Conservation (phyloP, 1,140 invertebrate species). For the Drosophila teissieri region DNA sequence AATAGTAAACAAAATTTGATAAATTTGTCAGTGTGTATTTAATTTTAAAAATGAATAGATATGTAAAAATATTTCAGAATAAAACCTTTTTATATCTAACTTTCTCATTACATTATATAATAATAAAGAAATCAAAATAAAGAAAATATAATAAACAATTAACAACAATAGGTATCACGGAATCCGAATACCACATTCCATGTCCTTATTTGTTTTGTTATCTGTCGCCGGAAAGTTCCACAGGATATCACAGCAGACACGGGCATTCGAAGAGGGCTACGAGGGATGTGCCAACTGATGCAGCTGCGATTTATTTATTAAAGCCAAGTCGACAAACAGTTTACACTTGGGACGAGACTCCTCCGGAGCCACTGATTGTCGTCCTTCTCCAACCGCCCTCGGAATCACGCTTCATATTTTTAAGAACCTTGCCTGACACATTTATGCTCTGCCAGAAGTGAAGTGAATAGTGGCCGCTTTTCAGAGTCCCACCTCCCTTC, state of each 20-base stretch:
- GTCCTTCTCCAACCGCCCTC: slow-evolving; percentile 2
- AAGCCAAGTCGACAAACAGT: slow-evolving; percentile 50
- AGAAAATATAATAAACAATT: no score
- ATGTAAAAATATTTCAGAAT: no score
- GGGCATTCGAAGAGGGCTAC: slow-evolving; percentile 60
- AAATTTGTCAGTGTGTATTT: no score
- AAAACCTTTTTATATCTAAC: no score
- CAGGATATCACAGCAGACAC: slow-evolving; percentile 72
- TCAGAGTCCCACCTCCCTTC: neutral
- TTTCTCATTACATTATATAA: no score
- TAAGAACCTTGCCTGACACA: slow-evolving; percentile 76
- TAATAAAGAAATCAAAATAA: no score
- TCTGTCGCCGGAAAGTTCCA: slow-evolving; percentile 59
- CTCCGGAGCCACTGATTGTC: slow-evolving; percentile 9
- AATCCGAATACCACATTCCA: neutral
- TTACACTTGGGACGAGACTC: slow-evolving; percentile 21
- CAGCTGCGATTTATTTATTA: slow-evolving; percentile 78
- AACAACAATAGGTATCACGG: neutral
- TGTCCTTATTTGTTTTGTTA: slow-evolving; percentile 52
- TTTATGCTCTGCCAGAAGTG: slow-evolving; percentile 55
- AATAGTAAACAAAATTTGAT: no score
- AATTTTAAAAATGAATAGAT: no score
- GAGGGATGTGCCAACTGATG: slow-evolving; percentile 61
- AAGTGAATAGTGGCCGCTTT: slow-evolving; percentile 67
- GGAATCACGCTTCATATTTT: slow-evolving; percentile 52